Base-by-base conservation (phyloP, 92 coral and sea anemone genomes). In the Isaurus tuberculatus region DNA sequence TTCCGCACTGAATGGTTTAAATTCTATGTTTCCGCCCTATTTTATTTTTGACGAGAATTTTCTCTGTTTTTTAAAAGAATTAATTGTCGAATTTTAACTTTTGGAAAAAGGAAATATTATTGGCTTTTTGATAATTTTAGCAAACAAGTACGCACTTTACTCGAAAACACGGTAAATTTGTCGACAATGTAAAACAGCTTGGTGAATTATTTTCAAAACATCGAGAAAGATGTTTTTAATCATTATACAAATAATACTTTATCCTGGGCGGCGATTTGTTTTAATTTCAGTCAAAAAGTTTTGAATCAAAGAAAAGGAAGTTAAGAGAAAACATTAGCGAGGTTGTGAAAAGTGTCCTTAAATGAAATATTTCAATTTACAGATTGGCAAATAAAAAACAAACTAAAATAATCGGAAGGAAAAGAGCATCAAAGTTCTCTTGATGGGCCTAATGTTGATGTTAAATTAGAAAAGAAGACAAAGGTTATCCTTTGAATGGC, bases 331-430 rank as follows among this genome's bases (percentile, higher is more conserved):
- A 37, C 82, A 40, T 77, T 22, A 9, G 48, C 36, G 31, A 77
- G 51, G 26, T 30, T 75, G 48, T 58, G 15, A 48, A 55, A 77
- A 75, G 69, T 77, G 70, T 37, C 31, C 70, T n/a, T 33, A 57
- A 58, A 75, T 22, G 19, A 74, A 53, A 26, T 42, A 40, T 42
- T 43, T 42, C 14, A 42, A 43, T 73, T 73, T 6, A 27, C 28
- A 75, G 26, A n/a, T 32, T 30, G 31, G 30, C 49, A 8, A 55
- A 25, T 11, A 60, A 60, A 77, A 49, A 34, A 29, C 30, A 77
- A 58, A 57, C 68, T 36, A 58, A 40, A 77, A 51, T 33, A 46
- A 77, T 77, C 67, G 82, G 82, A 77, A 77, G 82, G 58, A 77
- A 55, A 77, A 77, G 68, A 57, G 82, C 67, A 58, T 58, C 58